Conservation (phyloP, 2,797 vertebrate genomes). For the Anguilla pacifica region DNA sequence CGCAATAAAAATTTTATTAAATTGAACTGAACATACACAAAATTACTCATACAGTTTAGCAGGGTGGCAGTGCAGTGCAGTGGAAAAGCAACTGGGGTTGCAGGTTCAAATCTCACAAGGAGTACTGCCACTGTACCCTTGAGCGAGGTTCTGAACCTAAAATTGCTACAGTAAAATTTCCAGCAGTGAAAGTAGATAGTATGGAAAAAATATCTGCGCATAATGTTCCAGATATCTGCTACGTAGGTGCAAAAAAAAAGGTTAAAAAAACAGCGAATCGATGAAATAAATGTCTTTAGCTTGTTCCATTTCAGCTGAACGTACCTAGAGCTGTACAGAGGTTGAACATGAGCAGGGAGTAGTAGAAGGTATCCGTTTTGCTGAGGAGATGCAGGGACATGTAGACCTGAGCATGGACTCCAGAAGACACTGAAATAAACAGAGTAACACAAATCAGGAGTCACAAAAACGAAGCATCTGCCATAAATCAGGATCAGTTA, state of each 20-base stretch:
- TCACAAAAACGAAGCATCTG: background rate
- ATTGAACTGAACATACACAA: background rate
- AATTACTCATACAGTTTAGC: background rate
- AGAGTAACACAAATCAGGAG: slow-evolving; percentile 29
- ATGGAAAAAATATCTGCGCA: background rate
- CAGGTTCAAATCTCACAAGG: background rate
- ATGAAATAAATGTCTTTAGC: background rate
- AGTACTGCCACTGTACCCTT: background rate
- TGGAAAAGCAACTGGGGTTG: background rate
- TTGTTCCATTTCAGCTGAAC: slow-evolving; percentile 42
- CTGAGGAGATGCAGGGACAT: slow-evolving; percentile 86
- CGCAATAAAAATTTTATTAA: too few relatives aligned
- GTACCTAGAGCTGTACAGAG: slow-evolving; percentile 89
- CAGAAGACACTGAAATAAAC: slow-evolving; percentile 59
- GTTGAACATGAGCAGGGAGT: slow-evolving; percentile 85
- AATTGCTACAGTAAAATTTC: background rate
- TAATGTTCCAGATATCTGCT: background rate
- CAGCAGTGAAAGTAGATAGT: background rate
- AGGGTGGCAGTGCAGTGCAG: background rate
- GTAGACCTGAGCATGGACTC: slow-evolving; percentile 67
- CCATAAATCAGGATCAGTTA: background rate
- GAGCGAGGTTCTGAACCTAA: background rate
- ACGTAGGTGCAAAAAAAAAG: too few relatives aligned
- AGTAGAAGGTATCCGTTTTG: slow-evolving; percentile 84
- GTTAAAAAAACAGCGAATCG: background rate